A percentile compares a stretch with the other conserved stretches of the same genome.
These are phyloP conservation scores for Novumbra hubbsi DNA, from an alignment of 2,797 vertebrate species.

Conservation along the genomic window DNA sequence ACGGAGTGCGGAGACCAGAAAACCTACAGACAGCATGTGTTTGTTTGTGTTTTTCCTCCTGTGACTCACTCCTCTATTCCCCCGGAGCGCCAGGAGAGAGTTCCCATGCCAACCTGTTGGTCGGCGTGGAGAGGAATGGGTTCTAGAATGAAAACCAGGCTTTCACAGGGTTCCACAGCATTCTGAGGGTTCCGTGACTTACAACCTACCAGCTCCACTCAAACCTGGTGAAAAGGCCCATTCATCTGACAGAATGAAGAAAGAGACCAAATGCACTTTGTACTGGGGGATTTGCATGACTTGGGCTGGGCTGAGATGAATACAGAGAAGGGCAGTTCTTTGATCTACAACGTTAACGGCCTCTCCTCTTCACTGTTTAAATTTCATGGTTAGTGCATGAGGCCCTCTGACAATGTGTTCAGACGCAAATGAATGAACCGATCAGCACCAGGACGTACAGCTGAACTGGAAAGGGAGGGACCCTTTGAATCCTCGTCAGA, in stretches of 20 bases:
- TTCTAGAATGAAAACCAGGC: slow-evolving; percentile 57
- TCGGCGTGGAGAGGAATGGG: slow-evolving; percentile 40
- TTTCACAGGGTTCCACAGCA: slow-evolving; percentile 65
- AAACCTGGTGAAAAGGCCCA: slow-evolving; percentile 48
- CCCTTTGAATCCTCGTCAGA: not conserved
- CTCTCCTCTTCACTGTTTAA: slow-evolving; percentile 29
- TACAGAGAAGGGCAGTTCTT: slow-evolving; percentile 17
- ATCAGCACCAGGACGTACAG: slow-evolving; percentile 22
- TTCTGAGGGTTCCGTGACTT: slow-evolving; percentile 62
- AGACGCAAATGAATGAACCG: slow-evolving; percentile 14
- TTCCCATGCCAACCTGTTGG: slow-evolving; percentile 52
- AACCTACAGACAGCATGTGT: slow-evolving; percentile 52
- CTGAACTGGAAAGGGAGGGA: slow-evolving; percentile 17
- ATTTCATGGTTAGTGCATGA: slow-evolving; percentile 35
- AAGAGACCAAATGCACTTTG: slow-evolving; percentile 52
- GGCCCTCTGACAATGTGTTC: slow-evolving; percentile 30
- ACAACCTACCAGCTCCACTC: slow-evolving; percentile 50
- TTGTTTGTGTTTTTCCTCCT: slow-evolving; percentile 58
- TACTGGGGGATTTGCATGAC: slow-evolving; percentile 40
- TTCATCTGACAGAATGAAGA: slow-evolving; percentile 59
- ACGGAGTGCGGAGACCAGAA: slow-evolving; percentile 36
- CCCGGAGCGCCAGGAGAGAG: slow-evolving; percentile 13
- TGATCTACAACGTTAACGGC: not conserved
- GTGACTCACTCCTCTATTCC: slow-evolving; percentile 33
- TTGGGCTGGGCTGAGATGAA: slow-evolving; percentile 40